Percentiles rank a stretch among this genome's conserved stretches.
These are phyloP conservation scores for Lycaon pictus DNA, from an alignment of 2,113 vertebrate species.

Conservation along the genomic window DNA sequence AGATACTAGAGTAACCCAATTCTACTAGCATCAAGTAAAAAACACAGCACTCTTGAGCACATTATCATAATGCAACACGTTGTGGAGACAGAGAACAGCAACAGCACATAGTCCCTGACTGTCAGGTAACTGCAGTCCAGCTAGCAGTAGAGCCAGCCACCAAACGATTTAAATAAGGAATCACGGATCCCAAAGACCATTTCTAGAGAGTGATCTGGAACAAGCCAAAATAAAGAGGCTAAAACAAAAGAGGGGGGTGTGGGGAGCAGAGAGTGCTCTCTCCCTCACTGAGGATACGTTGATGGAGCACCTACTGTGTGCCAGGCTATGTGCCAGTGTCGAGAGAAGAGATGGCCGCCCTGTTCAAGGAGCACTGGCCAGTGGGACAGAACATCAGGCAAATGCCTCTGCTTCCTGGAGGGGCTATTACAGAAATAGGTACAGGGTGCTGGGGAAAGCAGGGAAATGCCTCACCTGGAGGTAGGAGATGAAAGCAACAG, in stretches of 20 bases:
- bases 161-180: background rate
- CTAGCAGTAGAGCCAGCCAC: background rate
- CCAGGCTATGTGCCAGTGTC: background rate
- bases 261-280: too few species aligned
- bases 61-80: accelerated
- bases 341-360: background rate
- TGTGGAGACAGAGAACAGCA: background rate
- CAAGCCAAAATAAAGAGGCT: background rate
- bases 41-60: background rate
- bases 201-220: background rate
- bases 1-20: background rate
- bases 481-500: background rate
- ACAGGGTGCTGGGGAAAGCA: background rate
- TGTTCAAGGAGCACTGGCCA: background rate
- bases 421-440: background rate
- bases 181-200: background rate
- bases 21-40: background rate
- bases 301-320: background rate
- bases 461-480: background rate
- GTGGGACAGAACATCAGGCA: background rate
- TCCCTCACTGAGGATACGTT: background rate
- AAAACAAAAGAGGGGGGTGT: background rate
- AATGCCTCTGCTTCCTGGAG: accelerated
- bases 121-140: background rate
- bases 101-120: background rate